Evolutionary conservation across 2,888 invertebrate species (phyloP), one percentile per base, ranked within the genome.

Genomic region (Coenonympha arcania): DNA sequence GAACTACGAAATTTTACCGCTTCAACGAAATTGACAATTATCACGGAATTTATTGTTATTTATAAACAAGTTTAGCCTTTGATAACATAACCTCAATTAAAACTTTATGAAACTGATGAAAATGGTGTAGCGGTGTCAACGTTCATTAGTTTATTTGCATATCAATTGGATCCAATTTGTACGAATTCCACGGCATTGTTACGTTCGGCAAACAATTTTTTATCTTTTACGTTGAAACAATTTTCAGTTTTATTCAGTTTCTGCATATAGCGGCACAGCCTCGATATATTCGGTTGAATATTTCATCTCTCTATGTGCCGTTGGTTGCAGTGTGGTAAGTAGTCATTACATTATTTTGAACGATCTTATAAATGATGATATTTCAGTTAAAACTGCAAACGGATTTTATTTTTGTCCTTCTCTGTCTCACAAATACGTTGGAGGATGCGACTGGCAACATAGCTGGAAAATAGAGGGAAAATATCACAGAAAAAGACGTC

Each of bases 261-360:
- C 56, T 59, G 58, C 54, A 55, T 59, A 66, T 66, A 64, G 65
- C 66, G 67, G 47, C 57, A 57, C 63, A 59, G 61, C 58, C 64
- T 59, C 69, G 59, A 69, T 71, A 70, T 76, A 71, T 76, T 71
- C 66, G 69, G 62, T 62, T 77, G 73, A 77, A 79, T 79, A 79
- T 79, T 78, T 77, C 75, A 79, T 75, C 68, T 69, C 66, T 60
- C 65, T 72, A 72, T 74, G 66, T 73, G 64, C 63, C 54, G 57
- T 47, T 48, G 30, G 48, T 54, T 15, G 57, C 61, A 13, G 9
- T 57, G 45, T 39, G 60, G 74, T 75, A 73, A 58, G 71, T 68
- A 60, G 52, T 26, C 24, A 4, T 41, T 6, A 26, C 6, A 6
- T 5, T n/a, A 22, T 8, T 18, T 19, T 11, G 19, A 8, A n/a